phyloP scores from a whole-genome alignment of 1,140 invertebrate genomes.

The Formica exsecta region DNA sequence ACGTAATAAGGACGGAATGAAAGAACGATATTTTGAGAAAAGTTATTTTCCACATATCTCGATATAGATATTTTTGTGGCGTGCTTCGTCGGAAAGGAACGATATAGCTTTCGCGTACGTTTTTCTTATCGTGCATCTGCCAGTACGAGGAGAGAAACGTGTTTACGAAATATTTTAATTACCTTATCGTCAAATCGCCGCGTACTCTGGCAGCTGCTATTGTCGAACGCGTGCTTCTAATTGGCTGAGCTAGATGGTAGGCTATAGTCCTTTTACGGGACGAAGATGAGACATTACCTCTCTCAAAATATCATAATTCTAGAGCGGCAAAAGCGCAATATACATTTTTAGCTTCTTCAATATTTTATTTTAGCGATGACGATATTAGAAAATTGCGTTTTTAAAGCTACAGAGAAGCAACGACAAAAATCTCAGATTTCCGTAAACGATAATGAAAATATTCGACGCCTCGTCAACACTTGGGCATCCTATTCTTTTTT shows the following conservation, averaged over 20 bases:
- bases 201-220: slow-evolving; percentile 80
- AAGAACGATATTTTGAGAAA: neutral
- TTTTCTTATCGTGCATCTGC: slow-evolving; percentile 82
- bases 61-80: neutral
- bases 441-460: neutral
- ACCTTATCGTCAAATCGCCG: slow-evolving; percentile 84
- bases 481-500: slow-evolving; percentile 45
- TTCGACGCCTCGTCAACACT: slow-evolving; percentile 62
- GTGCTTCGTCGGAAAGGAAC: neutral
- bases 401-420: neutral
- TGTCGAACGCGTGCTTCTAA: slow-evolving; percentile 83
- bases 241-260: slow-evolving; percentile 75
- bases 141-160: slow-evolving; percentile 73
- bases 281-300: neutral
- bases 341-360: neutral
- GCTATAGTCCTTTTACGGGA: neutral
- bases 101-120: slow-evolving; percentile 5
- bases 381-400: slow-evolving; percentile 2
- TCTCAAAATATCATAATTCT: slow-evolving; percentile 12
- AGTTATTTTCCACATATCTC: neutral
- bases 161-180: slow-evolving; percentile 86
- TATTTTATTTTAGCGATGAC: neutral
- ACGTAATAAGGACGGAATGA: slow-evolving; percentile 16
- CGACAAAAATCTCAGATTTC: slow-evolving; percentile 62
- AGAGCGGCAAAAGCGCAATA: neutral